These are phyloP conservation scores for Euproctis similis DNA, from an alignment of 2,888 invertebrate genomes.

Conservation along the genomic window DNA sequence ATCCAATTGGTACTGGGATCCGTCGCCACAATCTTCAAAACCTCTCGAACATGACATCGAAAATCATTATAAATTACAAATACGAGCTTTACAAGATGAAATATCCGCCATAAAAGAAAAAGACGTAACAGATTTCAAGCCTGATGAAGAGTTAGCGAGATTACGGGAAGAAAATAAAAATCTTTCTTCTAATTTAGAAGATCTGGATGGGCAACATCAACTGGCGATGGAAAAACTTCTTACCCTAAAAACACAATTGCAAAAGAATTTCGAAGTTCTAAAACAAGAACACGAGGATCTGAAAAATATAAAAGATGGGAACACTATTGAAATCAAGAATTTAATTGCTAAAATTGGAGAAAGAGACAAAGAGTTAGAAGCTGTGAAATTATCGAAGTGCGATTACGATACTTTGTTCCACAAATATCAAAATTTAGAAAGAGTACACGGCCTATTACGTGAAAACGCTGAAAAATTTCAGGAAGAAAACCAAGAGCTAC, in stretches of 20 bases:
- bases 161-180: slow-evolving; percentile 76
- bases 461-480: slow-evolving; percentile 71
- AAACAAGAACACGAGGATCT: slow-evolving; percentile 66
- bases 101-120: slow-evolving; percentile 54
- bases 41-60: slow-evolving; percentile 30
- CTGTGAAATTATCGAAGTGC: slow-evolving; percentile 29
- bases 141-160: slow-evolving; percentile 60
- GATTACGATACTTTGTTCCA: slow-evolving; percentile 61
- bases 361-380: slow-evolving; percentile 57
- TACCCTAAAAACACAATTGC: slow-evolving; percentile 69
- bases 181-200: slow-evolving; percentile 78
- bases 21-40: slow-evolving; percentile 42
- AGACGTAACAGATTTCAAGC: slow-evolving; percentile 35
- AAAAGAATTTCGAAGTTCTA: slow-evolving; percentile 66
- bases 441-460: slow-evolving; percentile 53
- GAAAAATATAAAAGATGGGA: slow-evolving; percentile 58
- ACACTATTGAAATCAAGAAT: slow-evolving; percentile 56
- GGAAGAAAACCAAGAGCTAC: slow-evolving; percentile 71
- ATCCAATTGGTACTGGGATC: slow-evolving; percentile 74
- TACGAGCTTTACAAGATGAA: slow-evolving; percentile 54
- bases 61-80: slow-evolving; percentile 47
- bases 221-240: slow-evolving; percentile 78
- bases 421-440: slow-evolving; percentile 68
- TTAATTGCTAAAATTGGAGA: slow-evolving; percentile 59
- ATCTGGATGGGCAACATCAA: slow-evolving; percentile 84